A percentile compares a stretch with the other conserved stretches of the same genome.
Evolutionary conservation across 1,140 invertebrate genomes (phyloP).

Genomic region (Spodoptera litura): DNA sequence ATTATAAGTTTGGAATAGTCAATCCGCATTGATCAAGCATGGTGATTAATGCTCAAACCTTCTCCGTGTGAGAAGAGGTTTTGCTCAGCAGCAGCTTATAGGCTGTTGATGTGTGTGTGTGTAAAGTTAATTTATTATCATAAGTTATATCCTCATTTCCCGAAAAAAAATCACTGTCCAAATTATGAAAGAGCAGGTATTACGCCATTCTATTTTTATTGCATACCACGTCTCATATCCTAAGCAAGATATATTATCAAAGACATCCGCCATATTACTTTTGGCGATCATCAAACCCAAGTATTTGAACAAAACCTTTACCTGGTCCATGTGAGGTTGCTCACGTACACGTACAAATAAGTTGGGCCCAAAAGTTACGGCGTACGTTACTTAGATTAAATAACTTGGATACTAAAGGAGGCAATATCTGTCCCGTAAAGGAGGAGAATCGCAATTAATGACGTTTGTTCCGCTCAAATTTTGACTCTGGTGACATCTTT

Average conservation of each 20-base stretch:
- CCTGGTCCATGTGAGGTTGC: slow-evolving; percentile 23
- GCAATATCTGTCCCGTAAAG: slow-evolving; percentile 44
- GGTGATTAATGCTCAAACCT: too few species aligned
- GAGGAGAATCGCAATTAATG: slow-evolving; percentile 38
- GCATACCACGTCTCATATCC: not conserved
- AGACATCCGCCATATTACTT: slow-evolving; percentile 9
- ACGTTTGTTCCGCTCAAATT: slow-evolving; percentile 45
- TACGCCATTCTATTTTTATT: not conserved
- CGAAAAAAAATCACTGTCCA: too few species aligned
- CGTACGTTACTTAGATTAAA: slow-evolving; percentile 48
- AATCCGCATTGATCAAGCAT: too few species aligned
- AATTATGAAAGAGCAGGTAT: too few species aligned
- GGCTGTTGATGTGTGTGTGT: too few species aligned
- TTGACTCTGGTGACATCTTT: slow-evolving; percentile 10
- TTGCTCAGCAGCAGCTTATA: too few species aligned
- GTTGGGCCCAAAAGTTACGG: slow-evolving; percentile 45
- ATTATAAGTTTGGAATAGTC: too few species aligned
- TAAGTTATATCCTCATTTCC: too few species aligned
- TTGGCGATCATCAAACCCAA: slow-evolving; percentile 9
- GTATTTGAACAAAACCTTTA: slow-evolving; percentile 32
- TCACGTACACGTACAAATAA: slow-evolving; percentile 44
- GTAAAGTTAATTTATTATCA: too few species aligned
- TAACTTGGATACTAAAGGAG: slow-evolving; percentile 48
- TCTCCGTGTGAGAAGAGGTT: too few species aligned
- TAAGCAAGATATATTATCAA: not conserved